Conservation (phyloP, 1,140 invertebrate species). For the Dysdera silvatica region DNA sequence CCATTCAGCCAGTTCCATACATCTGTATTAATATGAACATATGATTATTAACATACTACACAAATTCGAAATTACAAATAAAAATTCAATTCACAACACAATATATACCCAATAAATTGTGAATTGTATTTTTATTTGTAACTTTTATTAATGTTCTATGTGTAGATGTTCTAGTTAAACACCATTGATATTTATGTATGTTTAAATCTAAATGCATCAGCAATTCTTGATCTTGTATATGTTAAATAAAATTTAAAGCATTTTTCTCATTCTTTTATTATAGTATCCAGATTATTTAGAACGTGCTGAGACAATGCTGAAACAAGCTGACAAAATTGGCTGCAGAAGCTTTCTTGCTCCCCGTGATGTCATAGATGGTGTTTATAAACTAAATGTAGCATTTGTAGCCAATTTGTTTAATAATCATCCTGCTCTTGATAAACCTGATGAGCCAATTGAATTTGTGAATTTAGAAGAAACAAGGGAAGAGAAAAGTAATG, state of each 20-base stretch:
- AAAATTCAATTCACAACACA: too few relatives aligned
- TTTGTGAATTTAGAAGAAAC: constrained; percentile 83
- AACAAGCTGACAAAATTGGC: constrained; percentile 90
- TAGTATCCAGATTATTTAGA: constrained; percentile 66
- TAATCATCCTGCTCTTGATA: constrained; percentile 83
- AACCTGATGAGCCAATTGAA: constrained; percentile 62
- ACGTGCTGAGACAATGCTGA: constrained; percentile 91
- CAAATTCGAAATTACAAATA: too few relatives aligned
- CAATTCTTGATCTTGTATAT: too few relatives aligned
- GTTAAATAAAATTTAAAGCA: neutral
- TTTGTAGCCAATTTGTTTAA: constrained; percentile 99
- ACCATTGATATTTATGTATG: too few relatives aligned
- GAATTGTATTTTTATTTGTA: too few relatives aligned
- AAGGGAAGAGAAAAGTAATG: constrained; percentile 80
- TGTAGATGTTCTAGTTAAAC: too few relatives aligned
- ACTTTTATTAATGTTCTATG: too few relatives aligned
- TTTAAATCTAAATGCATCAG: too few relatives aligned
- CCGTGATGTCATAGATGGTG: constrained; percentile 88
- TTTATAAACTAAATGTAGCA: constrained; percentile 96
- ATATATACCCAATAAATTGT: too few relatives aligned
- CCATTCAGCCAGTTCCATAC: too few relatives aligned
- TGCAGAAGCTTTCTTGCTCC: constrained; percentile 91
- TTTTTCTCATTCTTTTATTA: constrained; percentile 16
- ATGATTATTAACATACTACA: too few relatives aligned
- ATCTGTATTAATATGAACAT: too few relatives aligned